Base-by-base conservation (phyloP, 2,113 vertebrate species). In the Plecotus auritus region DNA sequence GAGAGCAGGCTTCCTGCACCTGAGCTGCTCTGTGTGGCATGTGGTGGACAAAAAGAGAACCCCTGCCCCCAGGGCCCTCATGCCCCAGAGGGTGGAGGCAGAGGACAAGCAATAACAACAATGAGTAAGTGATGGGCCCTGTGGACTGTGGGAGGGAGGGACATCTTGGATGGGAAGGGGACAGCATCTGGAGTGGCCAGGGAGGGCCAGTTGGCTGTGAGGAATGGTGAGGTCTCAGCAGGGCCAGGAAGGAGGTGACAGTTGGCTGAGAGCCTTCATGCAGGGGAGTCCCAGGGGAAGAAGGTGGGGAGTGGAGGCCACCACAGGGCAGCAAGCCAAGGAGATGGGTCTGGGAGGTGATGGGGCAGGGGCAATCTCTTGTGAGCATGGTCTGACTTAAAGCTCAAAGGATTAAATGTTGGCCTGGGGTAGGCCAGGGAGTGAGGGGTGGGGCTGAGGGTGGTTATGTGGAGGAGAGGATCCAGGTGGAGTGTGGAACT, bases 391-490 rank as follows among this genome's bases (percentile, higher is more conserved):
- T 37, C 49, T 26, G 17, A 37, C 51, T 67, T 28, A 30, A 16
- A 61, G 81, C 40, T 37, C 10, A 42, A 40, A 81, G 14, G 14
- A 49, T 23, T 5, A 0, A 42, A 0, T 35, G 35, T 20, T 64
- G 7, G 47, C 23, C 26, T 0, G 0, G 11, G n/a, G 17, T 28
- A 7, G 37, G 69, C 14, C 28, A 30, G 47, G 28, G 28, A n/a
- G 30, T 12, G 10, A n/a, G 17, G 74, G 30, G 9, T 49, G 42
- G 42, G 73, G 73, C 9, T 76, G 45, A 49, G 14, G 4, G n/a
- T 5, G 61, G 20, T 28, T 7, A 40, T 5, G 4, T 54, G 30
- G 22, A 37, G 51, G 22, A 45, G n/a, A 42, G 18, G 30, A 9
- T 37, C 22, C 11, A 3, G 30, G 61, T 9, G 10, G 9, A 47